phyloP scores from a whole-genome alignment of 1,140 invertebrate genomes.

The Andricus grossulariae region DNA sequence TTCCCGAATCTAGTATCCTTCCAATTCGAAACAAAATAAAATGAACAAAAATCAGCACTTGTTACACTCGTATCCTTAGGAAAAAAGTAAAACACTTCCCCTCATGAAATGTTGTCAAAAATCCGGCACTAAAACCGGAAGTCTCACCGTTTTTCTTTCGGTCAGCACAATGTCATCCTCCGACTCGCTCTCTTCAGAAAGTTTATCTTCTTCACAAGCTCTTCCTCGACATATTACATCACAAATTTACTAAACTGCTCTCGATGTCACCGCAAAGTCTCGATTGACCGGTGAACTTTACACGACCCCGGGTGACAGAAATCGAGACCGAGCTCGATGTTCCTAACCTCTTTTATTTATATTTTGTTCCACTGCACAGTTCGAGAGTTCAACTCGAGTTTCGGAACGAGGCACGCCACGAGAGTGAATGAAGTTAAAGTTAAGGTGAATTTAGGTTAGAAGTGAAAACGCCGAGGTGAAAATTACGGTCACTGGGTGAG shows the following conservation, averaged over 20 bases:
- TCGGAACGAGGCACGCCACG: slow-evolving; percentile 29
- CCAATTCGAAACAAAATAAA: too few species aligned
- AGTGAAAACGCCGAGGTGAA: slow-evolving; percentile 71
- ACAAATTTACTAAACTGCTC: background rate
- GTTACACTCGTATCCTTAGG: too few species aligned
- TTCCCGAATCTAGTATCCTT: too few species aligned
- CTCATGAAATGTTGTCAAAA: background rate
- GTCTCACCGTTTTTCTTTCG: slow-evolving; percentile 3
- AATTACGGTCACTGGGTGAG: slow-evolving; percentile 67
- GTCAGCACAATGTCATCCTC: slow-evolving; percentile 23
- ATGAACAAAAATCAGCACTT: too few species aligned
- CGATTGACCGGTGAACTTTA: slow-evolving; percentile 13
- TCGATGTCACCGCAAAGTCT: background rate
- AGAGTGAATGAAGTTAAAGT: slow-evolving; percentile 12
- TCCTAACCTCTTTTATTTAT: background rate
- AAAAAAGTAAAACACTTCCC: too few species aligned
- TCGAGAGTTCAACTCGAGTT: background rate
- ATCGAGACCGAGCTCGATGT: background rate
- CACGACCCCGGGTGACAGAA: slow-evolving; percentile 30
- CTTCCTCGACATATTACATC: background rate
- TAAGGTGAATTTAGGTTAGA: slow-evolving; percentile 73
- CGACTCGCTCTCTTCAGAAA: slow-evolving; percentile 18
- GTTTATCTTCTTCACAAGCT: slow-evolving; percentile 9
- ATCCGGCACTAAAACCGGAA: background rate
- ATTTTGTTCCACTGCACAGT: background rate